phyloP scores from a whole-genome alignment of 1,140 invertebrate species.

The Drosophila athabasca region DNA sequence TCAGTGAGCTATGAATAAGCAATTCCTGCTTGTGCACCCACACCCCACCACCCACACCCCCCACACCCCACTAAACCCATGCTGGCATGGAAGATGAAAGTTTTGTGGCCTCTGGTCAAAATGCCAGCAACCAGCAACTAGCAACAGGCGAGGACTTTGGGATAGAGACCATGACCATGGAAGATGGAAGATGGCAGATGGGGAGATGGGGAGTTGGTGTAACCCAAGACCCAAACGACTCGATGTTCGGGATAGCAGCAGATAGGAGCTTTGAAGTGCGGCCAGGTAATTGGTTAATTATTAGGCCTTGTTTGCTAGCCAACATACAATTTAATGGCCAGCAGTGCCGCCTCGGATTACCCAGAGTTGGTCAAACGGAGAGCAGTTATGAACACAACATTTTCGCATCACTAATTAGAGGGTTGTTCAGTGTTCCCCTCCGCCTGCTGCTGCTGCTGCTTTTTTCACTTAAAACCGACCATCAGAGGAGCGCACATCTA shows the following conservation, averaged over 20 bases:
- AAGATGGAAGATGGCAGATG: slow-evolving; percentile 1
- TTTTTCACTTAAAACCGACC: slow-evolving; percentile 17
- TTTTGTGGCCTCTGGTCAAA: slow-evolving; percentile 47
- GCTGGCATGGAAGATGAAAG: slow-evolving; percentile 30
- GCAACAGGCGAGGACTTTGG: neutral
- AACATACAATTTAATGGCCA: slow-evolving; percentile 12
- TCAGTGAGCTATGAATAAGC: slow-evolving; percentile 60
- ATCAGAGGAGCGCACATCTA: slow-evolving; percentile 2
- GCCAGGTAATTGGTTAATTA: slow-evolving; percentile 62
- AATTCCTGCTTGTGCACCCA: slow-evolving; percentile 23
- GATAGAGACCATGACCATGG: neutral
- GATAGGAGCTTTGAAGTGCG: slow-evolving; percentile 59
- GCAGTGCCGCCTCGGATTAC: slow-evolving; percentile 19
- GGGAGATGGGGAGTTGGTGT: slow-evolving; percentile 6
- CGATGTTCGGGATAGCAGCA: neutral
- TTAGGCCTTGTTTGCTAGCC: slow-evolving; percentile 51
- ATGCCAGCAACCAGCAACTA: slow-evolving; percentile 35
- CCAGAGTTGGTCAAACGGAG: slow-evolving; percentile 26
- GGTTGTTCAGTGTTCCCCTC: neutral
- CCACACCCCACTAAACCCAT: slow-evolving; percentile 4
- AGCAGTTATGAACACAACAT: slow-evolving; percentile 46
- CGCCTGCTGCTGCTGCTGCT: neutral
- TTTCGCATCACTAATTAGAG: slow-evolving; percentile 40
- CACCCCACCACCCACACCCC: slow-evolving; percentile 4
- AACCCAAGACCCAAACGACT: slow-evolving; percentile 25